Base-by-base conservation (phyloP, 2,113 vertebrate species). In the Cynoglossus semilaevis region DNA sequence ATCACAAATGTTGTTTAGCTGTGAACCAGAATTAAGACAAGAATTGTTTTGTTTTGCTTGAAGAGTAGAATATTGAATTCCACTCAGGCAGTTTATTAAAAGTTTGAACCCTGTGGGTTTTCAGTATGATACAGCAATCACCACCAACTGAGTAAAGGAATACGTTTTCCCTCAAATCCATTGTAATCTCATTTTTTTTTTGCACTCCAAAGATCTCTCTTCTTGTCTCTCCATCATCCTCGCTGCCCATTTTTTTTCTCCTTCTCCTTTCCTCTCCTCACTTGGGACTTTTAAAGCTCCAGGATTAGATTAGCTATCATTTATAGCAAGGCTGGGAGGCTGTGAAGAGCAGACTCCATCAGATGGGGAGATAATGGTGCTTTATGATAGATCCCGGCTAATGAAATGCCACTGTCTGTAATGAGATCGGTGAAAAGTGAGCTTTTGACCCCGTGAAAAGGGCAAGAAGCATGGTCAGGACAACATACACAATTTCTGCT, bases 341-440 rank as follows among this genome's bases (percentile, higher is more conserved):
- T 83, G 78, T 80, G 83, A 82, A 54, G 72, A 66, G 67, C 71
- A 72, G 80, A 83, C 82, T 83, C 80, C 73, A 76, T 85, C 79
- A 80, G 80, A 83, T 85, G 77, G 76, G 55, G 58, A 75, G 85
- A 86, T 84, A 87, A 86, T 88, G 80, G 80, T 81, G 67, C 55
- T 87, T 84, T 84, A 84, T 83, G 80, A 85, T 82, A 70, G 80
- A 79, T 77, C 79, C 79, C 38, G 61, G 77, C 65, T 86, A 86
- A 88, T 88, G 87, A 88, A 87, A 88, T 86, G 85, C 82, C 87
- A 87, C 69, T 78, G 84, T 79, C 82, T 81, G 72, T 87, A 86
- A 87, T 88, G 80, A 87, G 87, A 88, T 86, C 87, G 78, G 85
- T 85, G 80, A 82, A 88, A 87, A 85, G 87, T 85, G 87, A 87